Percentiles rank a stretch among this genome's conserved stretches.
Evolutionary conservation across 2,113 vertebrate genomes (phyloP).

Genomic region (Cavia aperea): DNA sequence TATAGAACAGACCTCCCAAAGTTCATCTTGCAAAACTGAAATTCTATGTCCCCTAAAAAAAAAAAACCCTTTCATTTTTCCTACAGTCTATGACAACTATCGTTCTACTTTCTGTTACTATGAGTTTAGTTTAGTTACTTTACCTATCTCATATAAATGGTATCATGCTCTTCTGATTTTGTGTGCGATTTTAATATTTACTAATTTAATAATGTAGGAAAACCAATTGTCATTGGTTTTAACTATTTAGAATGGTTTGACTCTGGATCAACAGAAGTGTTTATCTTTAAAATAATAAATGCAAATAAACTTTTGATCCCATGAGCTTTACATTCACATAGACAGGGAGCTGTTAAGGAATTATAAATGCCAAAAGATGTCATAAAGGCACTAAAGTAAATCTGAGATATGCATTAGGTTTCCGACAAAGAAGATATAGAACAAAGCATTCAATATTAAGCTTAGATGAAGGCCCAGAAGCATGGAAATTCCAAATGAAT

Average conservation of each 20-base stretch:
- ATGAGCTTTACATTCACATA: not conserved
- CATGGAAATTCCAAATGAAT: not conserved
- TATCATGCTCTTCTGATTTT: not conserved
- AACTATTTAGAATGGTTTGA: conserved; percentile 42
- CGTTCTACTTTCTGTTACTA: not conserved
- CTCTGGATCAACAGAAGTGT: conserved; percentile 36
- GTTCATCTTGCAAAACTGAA: not conserved
- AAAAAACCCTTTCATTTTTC: not conserved
- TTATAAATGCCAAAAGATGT: not conserved
- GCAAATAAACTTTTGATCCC: not conserved
- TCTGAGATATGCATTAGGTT: not conserved
- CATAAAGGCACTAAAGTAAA: not conserved
- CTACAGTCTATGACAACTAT: rapidly evolving
- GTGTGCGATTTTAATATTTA: conserved; percentile 26
- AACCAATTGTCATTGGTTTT: conserved; percentile 48
- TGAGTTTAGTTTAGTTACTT: not conserved
- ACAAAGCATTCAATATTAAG: rapidly evolving
- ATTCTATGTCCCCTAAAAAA: not conserved
- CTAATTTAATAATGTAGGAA: conserved; percentile 46
- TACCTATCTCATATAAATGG: not conserved
- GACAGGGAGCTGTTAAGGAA: not conserved
- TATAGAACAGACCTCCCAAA: not conserved
- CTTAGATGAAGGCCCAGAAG: rapidly evolving
- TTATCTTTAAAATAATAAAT: not conserved
- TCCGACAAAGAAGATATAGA: not conserved